Evolutionary conservation across 2,888 invertebrate genomes (phyloP).

Genomic region (Idaea biselata): DNA sequence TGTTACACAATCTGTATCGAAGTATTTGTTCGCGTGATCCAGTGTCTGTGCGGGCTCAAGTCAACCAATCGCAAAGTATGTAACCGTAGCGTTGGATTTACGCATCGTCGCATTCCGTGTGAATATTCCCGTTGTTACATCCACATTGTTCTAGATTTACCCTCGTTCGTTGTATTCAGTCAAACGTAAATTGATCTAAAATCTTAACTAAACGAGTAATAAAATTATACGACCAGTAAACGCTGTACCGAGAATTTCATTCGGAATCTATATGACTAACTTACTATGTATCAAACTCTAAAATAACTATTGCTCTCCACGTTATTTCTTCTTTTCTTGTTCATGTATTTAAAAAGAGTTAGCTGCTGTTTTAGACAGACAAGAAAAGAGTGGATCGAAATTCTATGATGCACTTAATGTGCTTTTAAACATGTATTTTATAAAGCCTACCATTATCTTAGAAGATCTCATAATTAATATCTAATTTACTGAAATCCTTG

Average conservation of each 20-base stretch:
- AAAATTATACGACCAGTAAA: too few species aligned
- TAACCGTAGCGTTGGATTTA: conserved; percentile 65
- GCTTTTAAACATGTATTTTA: conserved; percentile 9
- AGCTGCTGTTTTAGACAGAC: conserved; percentile 18
- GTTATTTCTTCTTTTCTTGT: too few species aligned
- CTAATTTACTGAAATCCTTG: conserved; percentile 13
- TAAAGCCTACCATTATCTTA: conserved; percentile 10
- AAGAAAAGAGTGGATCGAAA: conserved; percentile 7
- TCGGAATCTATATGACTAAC: too few species aligned
- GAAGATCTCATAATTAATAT: conserved; percentile 8
- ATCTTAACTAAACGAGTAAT: neutral
- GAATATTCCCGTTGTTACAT: conserved; percentile 58
- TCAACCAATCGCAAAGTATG: conserved; percentile 50
- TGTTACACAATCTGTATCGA: conserved; percentile 22
- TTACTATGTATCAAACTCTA: too few species aligned
- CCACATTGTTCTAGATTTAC: conserved; percentile 63
- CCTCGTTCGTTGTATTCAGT: conserved; percentile 44
- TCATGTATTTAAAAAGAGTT: conserved; percentile 38
- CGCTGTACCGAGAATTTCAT: too few species aligned
- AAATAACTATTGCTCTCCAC: too few species aligned
- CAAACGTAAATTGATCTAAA: neutral
- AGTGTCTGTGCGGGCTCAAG: conserved; percentile 42
- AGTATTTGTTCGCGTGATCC: conserved; percentile 48
- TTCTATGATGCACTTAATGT: conserved; percentile 9
- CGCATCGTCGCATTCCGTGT: conserved; percentile 70